These are phyloP conservation scores for Eupeodes latifasciatus DNA, from an alignment of 2,888 invertebrate species.

Conservation along the genomic window DNA sequence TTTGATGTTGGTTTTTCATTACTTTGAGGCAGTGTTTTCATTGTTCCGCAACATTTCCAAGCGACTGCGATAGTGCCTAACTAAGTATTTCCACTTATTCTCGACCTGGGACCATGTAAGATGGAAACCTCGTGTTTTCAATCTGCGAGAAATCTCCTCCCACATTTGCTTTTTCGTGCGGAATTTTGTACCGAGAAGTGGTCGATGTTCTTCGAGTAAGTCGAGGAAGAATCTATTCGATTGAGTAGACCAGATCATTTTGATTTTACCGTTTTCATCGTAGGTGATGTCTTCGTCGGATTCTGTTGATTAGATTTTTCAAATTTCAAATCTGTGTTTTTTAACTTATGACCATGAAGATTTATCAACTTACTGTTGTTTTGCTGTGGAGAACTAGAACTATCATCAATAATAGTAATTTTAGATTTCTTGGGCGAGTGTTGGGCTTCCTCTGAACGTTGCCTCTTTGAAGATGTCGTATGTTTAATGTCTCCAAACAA, in stretches of 20 bases:
- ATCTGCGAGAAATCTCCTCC: constrained; percentile 46
- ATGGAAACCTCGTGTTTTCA: constrained; percentile 30
- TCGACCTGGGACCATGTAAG: constrained; percentile 48
- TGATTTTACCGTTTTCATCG: constrained; percentile 41
- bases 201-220: constrained; percentile 52
- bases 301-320: neutral
- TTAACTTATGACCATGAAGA: too few species aligned
- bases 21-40: neutral
- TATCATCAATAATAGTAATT: neutral
- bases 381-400: neutral
- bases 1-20: neutral
- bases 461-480: neutral
- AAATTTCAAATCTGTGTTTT: too few species aligned
- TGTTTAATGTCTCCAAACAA: constrained; percentile 43
- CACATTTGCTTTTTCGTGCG: constrained; percentile 70
- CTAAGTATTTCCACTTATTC: constrained; percentile 66
- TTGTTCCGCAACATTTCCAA: constrained; percentile 51
- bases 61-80: constrained; percentile 60
- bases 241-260: constrained; percentile 38
- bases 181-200: constrained; percentile 51
- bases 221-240: constrained; percentile 48
- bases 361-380: constrained; percentile 38
- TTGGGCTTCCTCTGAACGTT: neutral
- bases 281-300: neutral
- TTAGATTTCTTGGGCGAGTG: constrained; percentile 34